Base-by-base conservation (phyloP, 2,888 invertebrate species). In the Sipunculus nudus region DNA sequence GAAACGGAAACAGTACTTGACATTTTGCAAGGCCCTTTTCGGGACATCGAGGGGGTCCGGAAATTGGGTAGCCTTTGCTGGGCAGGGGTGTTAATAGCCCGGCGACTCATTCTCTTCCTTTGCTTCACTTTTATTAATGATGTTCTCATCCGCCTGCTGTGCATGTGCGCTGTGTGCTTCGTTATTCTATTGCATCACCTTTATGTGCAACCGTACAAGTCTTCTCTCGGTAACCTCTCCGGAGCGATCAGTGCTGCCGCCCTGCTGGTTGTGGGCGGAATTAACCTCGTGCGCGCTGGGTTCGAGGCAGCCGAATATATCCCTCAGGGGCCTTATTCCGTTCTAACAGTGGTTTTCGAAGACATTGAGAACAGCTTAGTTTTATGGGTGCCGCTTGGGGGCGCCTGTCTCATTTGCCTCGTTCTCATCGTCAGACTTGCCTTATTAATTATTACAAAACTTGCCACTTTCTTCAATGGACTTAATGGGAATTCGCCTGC, bases 111-210 rank as follows among this genome's bases (percentile, higher is more conserved):
- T 16, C 52, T 63, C n/a, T 54, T 63, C 28, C 45, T 63, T 2
- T 60, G 52, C 43, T 55, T 31, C 40, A 60, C 59, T 3, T 63
- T 63, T 31, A 63, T 63, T 16, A 55, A 54, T 41, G 52, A 55
- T 31, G 59, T 55, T 2, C 43, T 63, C 2, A 49, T 59, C 2
- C 25, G 59, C 45, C 32, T 63, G 13, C 25, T 60, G 2, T 59
- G 49, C 32, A 63, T 63, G 63, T 16, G 59, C 19, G 32, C 32
- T 16, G 59, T 50, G 1, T 63, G 63, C 28, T 59, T 63, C 23
- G 31, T 52, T 31, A 55, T 63, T 19, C 46, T 63, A 1, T 55
- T 63, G 38, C 55, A 59, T 39, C 63, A 63, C 38, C 38, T 60
- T 28, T 47, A 60, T 31, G 52, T 59, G 2, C 48, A 56, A 21